These are phyloP conservation scores for Galaxias olidus DNA, from an alignment of 2,797 vertebrate species.

Conservation along the genomic window DNA sequence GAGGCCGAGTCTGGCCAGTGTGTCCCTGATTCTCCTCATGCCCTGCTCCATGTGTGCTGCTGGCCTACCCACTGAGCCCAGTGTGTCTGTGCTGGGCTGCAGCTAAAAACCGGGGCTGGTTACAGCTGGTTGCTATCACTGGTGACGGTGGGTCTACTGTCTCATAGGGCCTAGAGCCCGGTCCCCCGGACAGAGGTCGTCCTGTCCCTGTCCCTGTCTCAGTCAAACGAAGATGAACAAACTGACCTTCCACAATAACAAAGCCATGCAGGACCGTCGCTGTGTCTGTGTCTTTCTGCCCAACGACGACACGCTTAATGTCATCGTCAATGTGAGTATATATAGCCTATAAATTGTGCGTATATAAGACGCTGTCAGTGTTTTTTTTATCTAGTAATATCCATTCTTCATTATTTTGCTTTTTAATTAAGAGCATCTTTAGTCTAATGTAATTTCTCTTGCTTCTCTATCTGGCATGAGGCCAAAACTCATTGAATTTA, in stretches of 20 bases:
- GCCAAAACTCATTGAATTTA: too few species aligned
- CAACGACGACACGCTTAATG: constrained; percentile 93
- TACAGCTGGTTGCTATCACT: constrained; percentile 14
- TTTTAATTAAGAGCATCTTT: too few species aligned
- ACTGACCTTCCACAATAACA: constrained; percentile 96
- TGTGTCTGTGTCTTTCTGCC: constrained; percentile 98
- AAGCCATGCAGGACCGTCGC: constrained; percentile 98
- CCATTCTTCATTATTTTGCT: neutral
- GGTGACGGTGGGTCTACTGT: constrained; percentile 50
- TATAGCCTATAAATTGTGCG: neutral
- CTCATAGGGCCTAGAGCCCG: constrained; percentile 52
- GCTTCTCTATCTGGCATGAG: too few species aligned
- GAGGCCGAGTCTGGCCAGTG: constrained; percentile 33
- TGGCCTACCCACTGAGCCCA: constrained; percentile 38
- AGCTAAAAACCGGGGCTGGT: constrained; percentile 54
- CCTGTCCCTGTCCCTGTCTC: constrained; percentile 20
- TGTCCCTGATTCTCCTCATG: constrained; percentile 45
- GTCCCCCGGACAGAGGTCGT: constrained; percentile 55
- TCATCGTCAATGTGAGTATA: constrained; percentile 93
- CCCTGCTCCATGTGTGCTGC: constrained; percentile 37
- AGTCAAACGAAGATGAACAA: constrained; percentile 90
- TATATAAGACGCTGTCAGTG: neutral
- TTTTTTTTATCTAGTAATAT: neutral
- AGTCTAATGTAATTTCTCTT: too few species aligned
- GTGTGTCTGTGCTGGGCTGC: constrained; percentile 45